phyloP scores from a whole-genome alignment of 37 sponge, comb jelly and placozoan species.

The Ephydatia muelleri region DNA sequence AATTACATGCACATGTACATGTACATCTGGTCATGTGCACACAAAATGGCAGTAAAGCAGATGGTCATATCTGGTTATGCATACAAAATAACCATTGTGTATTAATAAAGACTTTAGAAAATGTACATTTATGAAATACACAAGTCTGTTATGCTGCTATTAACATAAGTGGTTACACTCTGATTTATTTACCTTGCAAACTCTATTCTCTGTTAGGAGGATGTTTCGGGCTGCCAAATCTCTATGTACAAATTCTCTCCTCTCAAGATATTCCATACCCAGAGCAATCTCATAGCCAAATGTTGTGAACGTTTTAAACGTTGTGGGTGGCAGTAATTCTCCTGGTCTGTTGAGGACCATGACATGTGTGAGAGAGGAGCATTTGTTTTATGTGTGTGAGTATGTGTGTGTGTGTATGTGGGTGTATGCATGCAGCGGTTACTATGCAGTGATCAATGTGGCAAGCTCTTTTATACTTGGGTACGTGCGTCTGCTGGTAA shows the following conservation, averaged over 20 bases:
- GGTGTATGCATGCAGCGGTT: too few relatives aligned
- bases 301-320: background rate
- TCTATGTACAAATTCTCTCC: background rate
- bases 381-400: background rate
- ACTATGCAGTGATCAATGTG: too few relatives aligned
- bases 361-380: background rate
- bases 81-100: too few relatives aligned
- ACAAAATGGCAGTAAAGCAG: too few relatives aligned
- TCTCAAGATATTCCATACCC: background rate
- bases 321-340: background rate
- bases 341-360: background rate
- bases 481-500: background rate
- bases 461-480: too few relatives aligned
- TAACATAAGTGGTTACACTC: too few relatives aligned
- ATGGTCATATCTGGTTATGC: too few relatives aligned
- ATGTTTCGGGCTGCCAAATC: background rate
- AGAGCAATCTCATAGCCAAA: background rate
- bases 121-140: too few relatives aligned
- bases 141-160: too few relatives aligned
- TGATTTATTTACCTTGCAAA: background rate
- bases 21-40: too few relatives aligned
- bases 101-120: too few relatives aligned
- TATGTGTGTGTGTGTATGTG: background rate
- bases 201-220: background rate
- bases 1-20: too few relatives aligned